Percentiles rank a stretch among this genome's conserved stretches.
These are phyloP conservation scores for Megaceryle torquata DNA, from an alignment of 2,113 vertebrate species.

Conservation along the genomic window DNA sequence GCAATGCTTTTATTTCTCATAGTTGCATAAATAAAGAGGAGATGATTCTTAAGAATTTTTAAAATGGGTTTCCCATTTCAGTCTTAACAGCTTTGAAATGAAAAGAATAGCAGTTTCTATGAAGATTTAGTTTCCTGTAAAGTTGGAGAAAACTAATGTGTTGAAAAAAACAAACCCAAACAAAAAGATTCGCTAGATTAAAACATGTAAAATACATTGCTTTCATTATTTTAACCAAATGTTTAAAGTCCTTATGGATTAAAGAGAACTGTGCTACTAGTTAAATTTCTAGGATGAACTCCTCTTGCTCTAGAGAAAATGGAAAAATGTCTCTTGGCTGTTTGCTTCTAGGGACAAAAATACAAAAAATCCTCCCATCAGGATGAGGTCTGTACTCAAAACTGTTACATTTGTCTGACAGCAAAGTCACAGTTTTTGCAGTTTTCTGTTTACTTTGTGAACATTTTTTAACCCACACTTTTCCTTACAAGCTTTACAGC, in stretches of 20 bases:
- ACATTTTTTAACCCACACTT: neutral
- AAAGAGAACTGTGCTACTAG: neutral
- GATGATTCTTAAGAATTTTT: neutral
- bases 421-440: neutral
- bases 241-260: neutral
- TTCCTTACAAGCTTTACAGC: neutral
- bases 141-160: neutral
- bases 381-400: neutral
- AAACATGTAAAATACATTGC: neutral
- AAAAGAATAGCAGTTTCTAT: neutral
- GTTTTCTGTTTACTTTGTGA: neutral
- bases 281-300: neutral
- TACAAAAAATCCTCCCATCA: neutral
- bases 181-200: neutral
- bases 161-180: neutral
- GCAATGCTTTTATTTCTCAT: neutral
- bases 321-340: neutral
- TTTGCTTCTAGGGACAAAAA: neutral
- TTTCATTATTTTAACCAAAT: neutral
- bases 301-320: neutral
- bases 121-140: neutral
- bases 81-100: neutral
- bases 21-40: neutral
- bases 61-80: neutral
- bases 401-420: neutral